Evolutionary conservation across 2,113 vertebrate species (phyloP), one percentile per base, ranked within the genome.

Genomic region (Atrichornis clamosus): DNA sequence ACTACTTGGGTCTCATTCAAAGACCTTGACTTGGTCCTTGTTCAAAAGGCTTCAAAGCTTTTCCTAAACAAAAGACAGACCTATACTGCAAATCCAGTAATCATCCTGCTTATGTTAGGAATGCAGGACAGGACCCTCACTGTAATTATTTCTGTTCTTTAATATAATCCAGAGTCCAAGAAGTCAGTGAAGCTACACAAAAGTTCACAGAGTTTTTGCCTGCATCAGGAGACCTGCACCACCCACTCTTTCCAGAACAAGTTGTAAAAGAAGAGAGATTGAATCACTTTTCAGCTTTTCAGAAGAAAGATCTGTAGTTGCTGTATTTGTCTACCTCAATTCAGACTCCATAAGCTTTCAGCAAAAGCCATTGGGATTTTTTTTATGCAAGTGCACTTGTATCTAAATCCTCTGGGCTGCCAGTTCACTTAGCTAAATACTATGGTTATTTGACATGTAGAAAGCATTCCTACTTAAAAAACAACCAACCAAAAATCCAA

Each of bases 61-160:
- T 93, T 67, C 47, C 60, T 86, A 84, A 95, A 96, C 90, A 93
- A 92, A 95, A 95, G 92, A 89, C 93, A 97, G 93, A 88, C 87
- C 92, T 91, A 89, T 33, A 4, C 68, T 75, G 52, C 47, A 96
- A 96, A 95, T 85, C 95, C 68, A 91, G 35, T 91, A 91, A 90
- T 79, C 75, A 93, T 93, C 92, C 75, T 96, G 90, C 83, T 67
- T 94, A 94, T 92, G 87, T 92, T 44, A 96, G 92, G 95, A 97
- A 97, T 96, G 94, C 47, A 81, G 76, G 55, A 93, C 83, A 74
- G 49, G 90, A 82, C 63, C 26, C 79, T 84, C 64, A 15, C 56
- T 88, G 64, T 72, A 93, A 90, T 95, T 96, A 92, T 90, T 93
- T 94, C 88, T 90, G 56, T 78, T 95, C 72, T 85, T 86, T 93